phyloP scores from a whole-genome alignment of 2,888 invertebrate species.

The Thecocarcelia acutangulata region DNA sequence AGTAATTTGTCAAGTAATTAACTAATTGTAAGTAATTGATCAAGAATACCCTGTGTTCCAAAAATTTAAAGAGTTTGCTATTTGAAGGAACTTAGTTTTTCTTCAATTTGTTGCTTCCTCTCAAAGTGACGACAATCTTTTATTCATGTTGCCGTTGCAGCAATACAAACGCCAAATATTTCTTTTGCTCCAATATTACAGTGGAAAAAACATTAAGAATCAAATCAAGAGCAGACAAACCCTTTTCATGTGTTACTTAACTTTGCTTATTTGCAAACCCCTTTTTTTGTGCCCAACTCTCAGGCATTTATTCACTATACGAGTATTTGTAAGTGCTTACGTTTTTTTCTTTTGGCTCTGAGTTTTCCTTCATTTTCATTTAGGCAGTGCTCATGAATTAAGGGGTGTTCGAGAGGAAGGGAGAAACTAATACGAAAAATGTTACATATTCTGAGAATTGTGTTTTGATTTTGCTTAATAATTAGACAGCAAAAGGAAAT shows the following conservation, averaged over 20 bases:
- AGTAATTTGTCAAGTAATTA: no score
- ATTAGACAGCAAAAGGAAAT: constrained; percentile 45
- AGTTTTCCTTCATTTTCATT: constrained; percentile 13
- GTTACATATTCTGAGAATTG: constrained; percentile 16
- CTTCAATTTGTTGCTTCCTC: neutral
- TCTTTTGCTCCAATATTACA: constrained; percentile 11
- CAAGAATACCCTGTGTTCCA: no score
- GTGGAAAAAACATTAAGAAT: constrained; percentile 4
- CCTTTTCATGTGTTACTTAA: constrained; percentile 49
- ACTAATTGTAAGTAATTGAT: no score
- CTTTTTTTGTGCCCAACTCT: neutral
- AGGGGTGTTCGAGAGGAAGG: neutral
- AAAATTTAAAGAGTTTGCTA: neutral
- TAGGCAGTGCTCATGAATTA: neutral
- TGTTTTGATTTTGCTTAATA: constrained; percentile 49
- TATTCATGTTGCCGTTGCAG: constrained; percentile 9
- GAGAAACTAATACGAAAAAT: neutral
- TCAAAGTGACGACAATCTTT: constrained; percentile 37
- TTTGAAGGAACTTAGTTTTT: neutral
- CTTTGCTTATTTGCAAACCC: neutral
- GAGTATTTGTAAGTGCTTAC: neutral
- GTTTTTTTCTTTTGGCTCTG: constrained; percentile 1
- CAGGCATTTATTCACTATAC: neutral
- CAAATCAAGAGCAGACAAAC: constrained; percentile 43
- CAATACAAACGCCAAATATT: neutral